Evolutionary conservation across 1,140 invertebrate species (phyloP), one percentile per base, ranked within the genome.

Genomic region (Leptoteleia sp.): DNA sequence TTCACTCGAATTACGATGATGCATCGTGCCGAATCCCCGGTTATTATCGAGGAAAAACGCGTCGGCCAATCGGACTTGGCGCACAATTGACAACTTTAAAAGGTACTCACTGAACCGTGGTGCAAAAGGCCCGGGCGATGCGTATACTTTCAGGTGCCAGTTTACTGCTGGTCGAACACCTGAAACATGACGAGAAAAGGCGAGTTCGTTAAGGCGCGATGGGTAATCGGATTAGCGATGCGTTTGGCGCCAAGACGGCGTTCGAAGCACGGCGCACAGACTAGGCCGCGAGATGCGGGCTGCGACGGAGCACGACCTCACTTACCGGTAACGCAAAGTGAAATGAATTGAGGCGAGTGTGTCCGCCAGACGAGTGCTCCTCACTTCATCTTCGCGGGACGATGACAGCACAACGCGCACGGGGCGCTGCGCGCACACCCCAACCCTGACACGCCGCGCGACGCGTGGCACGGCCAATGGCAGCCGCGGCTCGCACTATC

Each of bases 241-340:
- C 40, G 40, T 37, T 52, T 29, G 40, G 31, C 55, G 42, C 42
- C 19, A 15, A 40, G 38, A 9, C 7, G 15, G 27, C 43, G 13
- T 22, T 16, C n/a, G 13, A 22, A 8, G n/a, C n/a, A n/a, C n/a
- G 25, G 40, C 19, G 4, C 9, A 5, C 8, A 9, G 40, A 4
- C 33, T 43, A 27, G 38, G 16, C 6, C 38, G 54, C 38, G 54
- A 43, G 22, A 13, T 47, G 31, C 43, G 6, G 5, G 22, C 3
- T 8, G 38, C 40, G 19, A 25, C 42, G 15, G 37, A 65, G 76
- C 50, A 67, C 84, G 59, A 86, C 83, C 82, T 82, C 82, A 82
- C 87, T 88, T 87, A 88, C 86, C 87, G 85, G 87, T 87, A 84
- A 88, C 84, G 83, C 84, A 86, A 87, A 86, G 84, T 85, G 84